Percentiles rank a stretch among this genome's conserved stretches.
Conservation (phyloP, 2,888 invertebrate genomes). For the Lysandra bellargus region DNA sequence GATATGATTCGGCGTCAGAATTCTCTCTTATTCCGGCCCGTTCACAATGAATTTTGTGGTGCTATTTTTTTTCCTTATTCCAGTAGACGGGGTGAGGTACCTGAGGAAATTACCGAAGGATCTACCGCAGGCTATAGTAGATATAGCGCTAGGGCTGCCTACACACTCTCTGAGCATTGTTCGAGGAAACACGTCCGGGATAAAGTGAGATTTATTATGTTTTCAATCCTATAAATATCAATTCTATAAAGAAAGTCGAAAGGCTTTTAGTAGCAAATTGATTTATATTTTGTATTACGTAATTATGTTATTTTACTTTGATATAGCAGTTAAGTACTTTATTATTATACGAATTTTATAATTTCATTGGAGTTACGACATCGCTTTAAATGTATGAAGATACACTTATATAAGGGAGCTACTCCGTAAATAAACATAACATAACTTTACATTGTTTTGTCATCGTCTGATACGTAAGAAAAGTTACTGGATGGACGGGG, state of each 20-base stretch:
- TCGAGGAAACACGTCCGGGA: slow-evolving; percentile 64
- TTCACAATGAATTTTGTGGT: not conserved
- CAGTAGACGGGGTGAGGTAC: slow-evolving; percentile 43
- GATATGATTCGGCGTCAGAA: slow-evolving; percentile 10
- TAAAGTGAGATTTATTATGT: slow-evolving; percentile 52
- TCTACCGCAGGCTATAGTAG: slow-evolving; percentile 65
- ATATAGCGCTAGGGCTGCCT: slow-evolving; percentile 66
- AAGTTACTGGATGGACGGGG: not conserved
- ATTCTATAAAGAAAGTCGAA: slow-evolving; percentile 1
- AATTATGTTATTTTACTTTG: slow-evolving; percentile 3
- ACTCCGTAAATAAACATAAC: too few relatives aligned
- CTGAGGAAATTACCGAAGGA: slow-evolving; percentile 57
- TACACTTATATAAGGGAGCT: too few relatives aligned
- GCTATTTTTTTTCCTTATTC: not conserved
- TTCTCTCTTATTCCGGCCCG: not conserved
- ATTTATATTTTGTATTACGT: not conserved
- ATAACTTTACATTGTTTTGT: too few relatives aligned
- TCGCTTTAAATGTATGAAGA: not conserved
- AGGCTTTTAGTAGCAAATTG: slow-evolving; percentile 12
- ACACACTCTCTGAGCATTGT: slow-evolving; percentile 63
- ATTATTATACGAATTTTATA: not conserved
- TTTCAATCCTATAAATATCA: slow-evolving; percentile 31
- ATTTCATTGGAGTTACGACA: not conserved
- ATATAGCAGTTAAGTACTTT: not conserved
- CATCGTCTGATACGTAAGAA: not conserved